These are phyloP conservation scores for Sebastiscus tertius DNA, from an alignment of 2,797 vertebrate genomes.

Conservation along the genomic window DNA sequence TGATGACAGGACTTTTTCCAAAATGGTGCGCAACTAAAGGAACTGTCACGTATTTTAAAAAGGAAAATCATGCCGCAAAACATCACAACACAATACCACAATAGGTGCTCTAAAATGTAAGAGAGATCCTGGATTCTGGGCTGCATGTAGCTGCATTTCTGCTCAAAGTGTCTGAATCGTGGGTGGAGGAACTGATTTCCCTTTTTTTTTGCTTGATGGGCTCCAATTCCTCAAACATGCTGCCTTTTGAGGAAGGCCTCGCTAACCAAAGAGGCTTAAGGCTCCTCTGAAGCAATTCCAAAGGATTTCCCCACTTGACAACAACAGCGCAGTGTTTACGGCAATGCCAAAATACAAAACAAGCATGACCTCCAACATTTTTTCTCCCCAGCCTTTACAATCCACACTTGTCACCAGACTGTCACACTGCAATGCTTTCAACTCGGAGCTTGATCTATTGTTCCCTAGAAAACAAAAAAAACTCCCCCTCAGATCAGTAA, in stretches of 20 bases:
- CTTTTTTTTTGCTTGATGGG: conserved; percentile 56
- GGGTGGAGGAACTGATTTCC: conserved; percentile 58
- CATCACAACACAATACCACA: not conserved
- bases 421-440: conserved; percentile 78
- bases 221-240: conserved; percentile 70
- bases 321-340: conserved; percentile 80
- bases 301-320: conserved; percentile 82
- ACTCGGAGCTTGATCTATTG: conserved; percentile 61
- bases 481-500: conserved; percentile 4
- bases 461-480: conserved; percentile 22
- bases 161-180: conserved; percentile 50
- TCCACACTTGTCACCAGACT: conserved; percentile 78
- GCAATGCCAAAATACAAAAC: conserved; percentile 79
- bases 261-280: conserved; percentile 81
- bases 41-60: not conserved
- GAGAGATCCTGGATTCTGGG: conserved; percentile 10
- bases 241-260: conserved; percentile 77
- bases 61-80: not conserved
- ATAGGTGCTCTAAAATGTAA: conserved; percentile 6
- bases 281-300: conserved; percentile 84
- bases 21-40: not conserved
- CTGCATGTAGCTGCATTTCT: conserved; percentile 46
- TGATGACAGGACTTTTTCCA: not conserved
- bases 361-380: conserved; percentile 76
- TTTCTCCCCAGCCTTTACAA: conserved; percentile 70